Evolutionary conservation across 2,797 vertebrate species (phyloP), one percentile per base, ranked within the genome.

Genomic region (Cercopithecus mitis): DNA sequence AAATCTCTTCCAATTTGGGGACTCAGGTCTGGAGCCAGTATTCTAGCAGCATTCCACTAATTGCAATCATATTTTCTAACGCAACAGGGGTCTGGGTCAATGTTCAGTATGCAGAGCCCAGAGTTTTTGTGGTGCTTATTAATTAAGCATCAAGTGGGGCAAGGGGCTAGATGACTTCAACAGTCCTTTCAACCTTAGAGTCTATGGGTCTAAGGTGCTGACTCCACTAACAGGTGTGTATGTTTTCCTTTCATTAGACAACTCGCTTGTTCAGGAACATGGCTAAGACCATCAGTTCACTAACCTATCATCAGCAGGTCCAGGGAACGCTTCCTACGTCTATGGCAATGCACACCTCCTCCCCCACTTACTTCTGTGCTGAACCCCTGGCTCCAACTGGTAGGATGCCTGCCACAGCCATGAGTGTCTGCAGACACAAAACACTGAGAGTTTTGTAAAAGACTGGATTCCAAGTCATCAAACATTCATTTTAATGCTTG

Each of bases 381-480:
- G 41, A 39, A 15, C 30, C 50, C 33, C 75, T n/a, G 77, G 27
- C 45, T 86, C 83, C 25, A 64, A 22, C 13, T 12, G 14, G 30
- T 39, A 73, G 57, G 72, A 41, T 3, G 81, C 45, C 85, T 67
- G 13, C 24, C 55, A 72, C 5, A 6, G 33, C 52, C 89, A 77
- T 0, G 22, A 90, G 15, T 97, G 43, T 80, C 84, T 90, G n/a
- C 76, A 57, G 43, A 84, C 88, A 95, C 61, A 95, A 39, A 90
- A 94, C 86, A 36, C n/a, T 96, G 90, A n/a, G 50, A 88, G 11
- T 70, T 47, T 91, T 92, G 93, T 64, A 86, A 95, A 87, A 96
- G 93, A 91, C 80, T 95, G 82, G 50, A 45, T 41, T 92, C 82
- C n/a, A 41, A 70, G n/a, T 96, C 95, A 97, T 95, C 79, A 97